phyloP scores from a whole-genome alignment of 1,140 invertebrate genomes.

The Ruditapes philippinarum region DNA sequence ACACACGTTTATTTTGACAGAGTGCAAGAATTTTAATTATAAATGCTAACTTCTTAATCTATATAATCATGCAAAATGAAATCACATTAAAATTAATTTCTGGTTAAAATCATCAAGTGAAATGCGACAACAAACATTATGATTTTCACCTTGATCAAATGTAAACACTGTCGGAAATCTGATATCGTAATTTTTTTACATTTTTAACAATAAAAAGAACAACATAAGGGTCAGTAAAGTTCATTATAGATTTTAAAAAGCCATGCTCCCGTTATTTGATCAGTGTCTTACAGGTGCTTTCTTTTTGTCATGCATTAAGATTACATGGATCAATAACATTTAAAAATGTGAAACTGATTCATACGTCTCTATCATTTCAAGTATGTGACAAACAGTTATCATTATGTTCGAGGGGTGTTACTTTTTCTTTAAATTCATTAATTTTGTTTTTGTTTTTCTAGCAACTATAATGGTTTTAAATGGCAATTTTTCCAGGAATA shows the following conservation, averaged over 20 bases:
- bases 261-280: conserved; percentile 13
- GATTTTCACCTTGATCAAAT: conserved; percentile 47
- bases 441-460: no score
- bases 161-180: not conserved
- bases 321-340: not conserved
- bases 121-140: conserved; percentile 48
- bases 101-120: conserved; percentile 15
- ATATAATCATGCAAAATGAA: conserved; percentile 36
- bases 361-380: not conserved
- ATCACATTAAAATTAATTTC: conserved; percentile 52
- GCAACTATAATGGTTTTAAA: no score
- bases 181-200: not conserved
- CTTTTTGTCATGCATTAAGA: not conserved
- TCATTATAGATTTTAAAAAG: not conserved
- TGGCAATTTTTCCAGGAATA: no score
- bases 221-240: conserved; percentile 21
- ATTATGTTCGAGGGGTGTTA: no score
- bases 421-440: no score
- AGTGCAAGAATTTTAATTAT: conserved; percentile 64
- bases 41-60: conserved; percentile 53
- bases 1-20: conserved; percentile 30
- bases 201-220: conserved; percentile 21
- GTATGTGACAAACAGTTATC: not conserved
- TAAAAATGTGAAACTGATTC: not conserved
- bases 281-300: conserved; percentile 30